A percentile compares a stretch with the other conserved stretches of the same genome.
These are phyloP conservation scores for Andinoacara biseriatus DNA, from an alignment of 2,113 vertebrate species.

Conservation along the genomic window DNA sequence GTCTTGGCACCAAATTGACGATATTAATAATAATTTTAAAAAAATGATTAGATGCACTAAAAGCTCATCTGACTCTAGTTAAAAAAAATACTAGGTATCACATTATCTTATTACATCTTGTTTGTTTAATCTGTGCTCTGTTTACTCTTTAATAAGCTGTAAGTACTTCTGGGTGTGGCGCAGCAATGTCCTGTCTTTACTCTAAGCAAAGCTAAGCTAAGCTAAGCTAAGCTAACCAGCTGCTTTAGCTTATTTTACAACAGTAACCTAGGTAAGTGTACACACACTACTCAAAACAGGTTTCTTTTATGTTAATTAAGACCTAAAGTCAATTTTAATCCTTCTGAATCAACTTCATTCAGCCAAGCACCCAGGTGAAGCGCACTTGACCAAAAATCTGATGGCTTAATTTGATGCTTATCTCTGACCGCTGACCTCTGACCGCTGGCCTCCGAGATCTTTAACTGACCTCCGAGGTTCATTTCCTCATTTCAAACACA, in stretches of 20 bases:
- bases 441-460: neutral
- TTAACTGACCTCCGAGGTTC: neutral
- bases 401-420: slow-evolving; percentile 5
- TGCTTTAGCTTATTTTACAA: neutral
- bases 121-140: neutral
- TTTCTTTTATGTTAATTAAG: neutral
- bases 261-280: neutral
- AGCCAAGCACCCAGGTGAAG: neutral
- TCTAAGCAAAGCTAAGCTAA: neutral
- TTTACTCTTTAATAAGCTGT: neutral
- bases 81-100: neutral
- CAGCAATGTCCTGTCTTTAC: neutral
- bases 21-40: neutral
- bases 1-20: neutral
- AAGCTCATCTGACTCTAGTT: neutral
- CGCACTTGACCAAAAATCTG: neutral
- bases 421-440: slow-evolving; percentile 1
- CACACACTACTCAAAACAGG: no score
- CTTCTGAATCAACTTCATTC: neutral
- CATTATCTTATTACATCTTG: neutral
- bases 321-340: neutral
- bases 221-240: neutral
- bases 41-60: neutral
- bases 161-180: neutral
- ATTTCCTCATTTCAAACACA: neutral